A percentile compares a stretch with the other conserved stretches of the same genome.
Conservation (phyloP, 37 sponge, comb jelly and placozoan genomes). For the Bolinopsis microptera region DNA sequence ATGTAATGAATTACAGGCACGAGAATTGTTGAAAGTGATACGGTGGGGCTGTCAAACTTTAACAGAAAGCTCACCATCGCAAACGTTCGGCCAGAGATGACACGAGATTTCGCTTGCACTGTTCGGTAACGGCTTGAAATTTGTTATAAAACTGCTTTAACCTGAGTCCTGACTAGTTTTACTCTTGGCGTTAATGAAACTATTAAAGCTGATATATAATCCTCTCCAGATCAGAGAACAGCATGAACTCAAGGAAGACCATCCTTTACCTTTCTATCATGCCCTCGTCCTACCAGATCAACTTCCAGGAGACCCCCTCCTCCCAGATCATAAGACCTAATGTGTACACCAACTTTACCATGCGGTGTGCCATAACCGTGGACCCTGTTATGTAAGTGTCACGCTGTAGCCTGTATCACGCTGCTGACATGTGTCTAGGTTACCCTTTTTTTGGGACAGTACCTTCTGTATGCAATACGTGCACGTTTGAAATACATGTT, state of each 20-base stretch:
- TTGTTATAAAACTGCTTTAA: background rate
- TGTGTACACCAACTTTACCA: background rate
- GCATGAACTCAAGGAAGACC: background rate
- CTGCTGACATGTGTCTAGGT: too few relatives aligned
- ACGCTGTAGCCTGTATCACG: too few relatives aligned
- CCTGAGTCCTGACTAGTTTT: background rate
- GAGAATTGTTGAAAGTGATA: background rate
- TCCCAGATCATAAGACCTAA: background rate
- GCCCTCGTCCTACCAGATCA: slow-evolving; percentile 12
- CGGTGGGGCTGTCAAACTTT: background rate
- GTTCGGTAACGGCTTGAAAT: background rate
- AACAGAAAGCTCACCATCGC: background rate
- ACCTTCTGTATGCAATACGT: too few relatives aligned
- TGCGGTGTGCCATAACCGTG: slow-evolving; percentile 11
- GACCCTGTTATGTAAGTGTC: slow-evolving; percentile 7
- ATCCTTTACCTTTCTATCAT: slow-evolving; percentile 33
- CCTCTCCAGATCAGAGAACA: background rate
- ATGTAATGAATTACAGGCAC: background rate
- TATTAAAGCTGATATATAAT: too few relatives aligned
- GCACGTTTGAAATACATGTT: too few relatives aligned
- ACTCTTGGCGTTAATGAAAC: too few relatives aligned
- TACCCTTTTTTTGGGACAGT: too few relatives aligned
- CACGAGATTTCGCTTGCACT: background rate
- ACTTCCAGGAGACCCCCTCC: background rate
- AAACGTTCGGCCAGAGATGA: background rate